phyloP scores from a whole-genome alignment of 2,888 invertebrate genomes.

The Megaustenia siamemsis region DNA sequence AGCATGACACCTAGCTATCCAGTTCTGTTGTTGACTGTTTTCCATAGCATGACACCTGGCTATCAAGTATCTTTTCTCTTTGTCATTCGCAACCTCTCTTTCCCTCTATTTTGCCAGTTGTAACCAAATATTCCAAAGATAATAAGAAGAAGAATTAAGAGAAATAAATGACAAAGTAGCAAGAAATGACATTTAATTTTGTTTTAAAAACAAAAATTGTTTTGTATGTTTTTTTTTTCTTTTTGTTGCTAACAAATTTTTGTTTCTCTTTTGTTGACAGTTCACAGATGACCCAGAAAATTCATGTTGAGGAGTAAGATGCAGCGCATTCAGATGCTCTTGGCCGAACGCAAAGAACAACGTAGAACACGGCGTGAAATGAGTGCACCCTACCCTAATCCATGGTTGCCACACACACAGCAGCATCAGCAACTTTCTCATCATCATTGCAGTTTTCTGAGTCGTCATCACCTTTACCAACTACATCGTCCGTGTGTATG shows the following conservation, averaged over 20 bases:
- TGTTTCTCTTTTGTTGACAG: background rate
- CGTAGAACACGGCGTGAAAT: constrained; percentile 86
- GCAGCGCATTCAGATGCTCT: constrained; percentile 91
- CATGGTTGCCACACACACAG: constrained; percentile 19
- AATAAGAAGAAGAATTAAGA: too few relatives aligned
- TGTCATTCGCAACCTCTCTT: too few relatives aligned
- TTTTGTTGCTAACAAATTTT: background rate
- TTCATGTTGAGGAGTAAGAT: constrained; percentile 90
- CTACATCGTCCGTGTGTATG: constrained; percentile 17
- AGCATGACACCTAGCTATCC: too few relatives aligned
- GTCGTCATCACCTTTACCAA: background rate
- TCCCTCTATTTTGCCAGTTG: too few relatives aligned
- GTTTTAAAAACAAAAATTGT: background rate
- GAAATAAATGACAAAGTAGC: too few relatives aligned
- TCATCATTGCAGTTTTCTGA: constrained; percentile 11
- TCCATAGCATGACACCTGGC: too few relatives aligned
- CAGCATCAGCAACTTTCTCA: background rate
- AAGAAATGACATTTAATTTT: too few relatives aligned
- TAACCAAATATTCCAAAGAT: too few relatives aligned
- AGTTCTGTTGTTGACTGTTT: too few relatives aligned
- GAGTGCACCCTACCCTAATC: constrained; percentile 66
- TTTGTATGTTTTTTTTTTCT: background rate
- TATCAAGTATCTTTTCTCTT: too few relatives aligned
- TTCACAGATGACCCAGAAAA: constrained; percentile 81
- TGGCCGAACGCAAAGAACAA: constrained; percentile 90